Base-by-base conservation (phyloP, 1,140 invertebrate species). In the Anagrus nilaparvatae region DNA sequence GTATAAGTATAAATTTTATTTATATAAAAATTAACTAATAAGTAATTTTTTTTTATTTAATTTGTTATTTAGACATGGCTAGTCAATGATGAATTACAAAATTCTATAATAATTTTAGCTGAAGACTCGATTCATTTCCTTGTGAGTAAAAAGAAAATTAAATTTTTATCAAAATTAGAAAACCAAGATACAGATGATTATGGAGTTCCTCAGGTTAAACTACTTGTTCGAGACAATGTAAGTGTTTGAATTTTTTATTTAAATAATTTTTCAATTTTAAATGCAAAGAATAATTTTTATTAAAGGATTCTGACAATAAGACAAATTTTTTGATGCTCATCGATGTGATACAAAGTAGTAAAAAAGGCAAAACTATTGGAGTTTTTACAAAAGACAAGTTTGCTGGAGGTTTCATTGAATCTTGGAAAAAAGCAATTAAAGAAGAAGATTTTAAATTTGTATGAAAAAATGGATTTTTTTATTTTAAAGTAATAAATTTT, bases 81-180 rank as follows among this genome's bases (percentile, higher is more conserved):
- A 5, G 81, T 98, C 65, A 93, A 91, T 47, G 97, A 97, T 63
- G 93, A 97, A 62, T 67, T 98, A 14, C 85, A 89, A 3, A 95
- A 99, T 59, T 96, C 91, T 0, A 82, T 98, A 24, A 90, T 93
- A 65, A 80, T 97, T 0, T 72, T 98, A 39, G 82, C 87, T 45
- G 79, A 92, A 50, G 76, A 84, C 16, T 76, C 73, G 14, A 84
- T 97, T 38, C 79, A 82, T 58, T 91, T 98, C 54, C 70, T 99
- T 19, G 88, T 92, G 1, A 96, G 91, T 59, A 97, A 95, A 63
- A 97, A 97, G 68, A 98, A 98, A 68, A 92, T 97, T 43, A 92
- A 98, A 51, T 98, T 97, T 67, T 69, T 99, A 7, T 81, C 86
- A 50, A 84, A 90, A 55, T 77, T 94, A 12, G 91, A 96, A 58